Evolutionary conservation across 2,113 vertebrate species (phyloP).

Genomic region (Actenoides lindsayi): DNA sequence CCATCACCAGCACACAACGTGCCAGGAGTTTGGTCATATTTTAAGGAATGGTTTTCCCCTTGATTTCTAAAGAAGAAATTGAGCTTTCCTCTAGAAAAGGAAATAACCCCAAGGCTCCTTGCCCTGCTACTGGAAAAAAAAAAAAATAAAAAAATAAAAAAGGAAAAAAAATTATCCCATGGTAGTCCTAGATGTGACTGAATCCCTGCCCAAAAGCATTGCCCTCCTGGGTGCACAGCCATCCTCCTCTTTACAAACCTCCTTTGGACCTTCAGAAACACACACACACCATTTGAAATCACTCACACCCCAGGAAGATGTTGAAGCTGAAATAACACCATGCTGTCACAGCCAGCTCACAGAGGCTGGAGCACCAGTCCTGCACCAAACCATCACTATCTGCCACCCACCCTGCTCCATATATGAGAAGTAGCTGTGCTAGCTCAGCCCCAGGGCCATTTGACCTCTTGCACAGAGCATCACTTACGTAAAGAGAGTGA

Average conservation of each 20-base stretch:
- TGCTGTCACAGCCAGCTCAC: not conserved
- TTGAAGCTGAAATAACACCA: not conserved
- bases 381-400: not conserved
- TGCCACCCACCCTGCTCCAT: not conserved
- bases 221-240: not conserved
- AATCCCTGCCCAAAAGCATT: not conserved
- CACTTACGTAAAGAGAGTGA: not conserved
- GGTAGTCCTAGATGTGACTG: not conserved
- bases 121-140: not conserved
- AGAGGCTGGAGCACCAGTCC: not conserved
- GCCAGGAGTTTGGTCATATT: not conserved
- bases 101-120: not conserved
- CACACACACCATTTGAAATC: not conserved
- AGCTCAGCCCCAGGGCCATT: not conserved
- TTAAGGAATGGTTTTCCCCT: not conserved
- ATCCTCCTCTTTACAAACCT: not conserved
- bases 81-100: not conserved
- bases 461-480: fast-evolving
- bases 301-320: not conserved
- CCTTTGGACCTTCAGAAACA: not conserved
- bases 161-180: not conserved
- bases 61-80: not conserved
- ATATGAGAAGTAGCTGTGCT: not conserved
- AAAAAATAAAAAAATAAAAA: no score
- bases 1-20: fast-evolving